phyloP scores from a whole-genome alignment of 2,113 vertebrate genomes.

The human region GRCh38 chr15:84025501-84026000 shows the following conservation, averaged over 20 bases:
- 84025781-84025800: background rate
- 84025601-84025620: background rate
- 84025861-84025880: background rate
- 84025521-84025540: accelerated
- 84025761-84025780: background rate
- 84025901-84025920: background rate
- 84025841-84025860: background rate
- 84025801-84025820: background rate
- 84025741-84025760: too few species aligned
- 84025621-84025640: background rate
- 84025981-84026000: background rate
- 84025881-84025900: background rate
- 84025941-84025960: background rate
- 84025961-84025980: background rate
- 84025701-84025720: background rate
- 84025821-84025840: background rate
- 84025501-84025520: background rate
- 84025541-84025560: background rate
- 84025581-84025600: background rate
- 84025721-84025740: background rate
- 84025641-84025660: background rate
- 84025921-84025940: background rate
- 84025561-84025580: background rate
- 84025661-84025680: background rate
- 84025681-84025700: too few species aligned